phyloP scores from a whole-genome alignment of 2,113 vertebrate species.

The Megaptera novaeangliae region DNA sequence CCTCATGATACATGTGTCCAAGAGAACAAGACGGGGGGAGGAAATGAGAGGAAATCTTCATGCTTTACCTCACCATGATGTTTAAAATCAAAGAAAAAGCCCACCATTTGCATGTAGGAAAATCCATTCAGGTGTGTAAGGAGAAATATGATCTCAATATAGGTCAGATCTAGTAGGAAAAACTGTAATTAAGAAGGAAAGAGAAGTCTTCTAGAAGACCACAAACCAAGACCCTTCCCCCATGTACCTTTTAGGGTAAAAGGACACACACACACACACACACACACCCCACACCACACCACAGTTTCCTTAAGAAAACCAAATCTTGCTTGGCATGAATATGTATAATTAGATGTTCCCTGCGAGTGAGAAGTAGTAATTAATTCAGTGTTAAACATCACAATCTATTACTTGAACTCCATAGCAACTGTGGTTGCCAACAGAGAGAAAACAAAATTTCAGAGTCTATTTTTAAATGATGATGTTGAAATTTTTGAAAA shows the following conservation, averaged over 20 bases:
- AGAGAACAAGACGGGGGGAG: background rate
- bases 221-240: conserved; percentile 28
- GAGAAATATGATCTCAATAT: background rate
- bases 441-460: conserved; percentile 83
- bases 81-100: conserved; percentile 28
- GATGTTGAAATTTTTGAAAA: conserved; percentile 78
- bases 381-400: conserved; percentile 89
- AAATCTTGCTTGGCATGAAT: conserved; percentile 81
- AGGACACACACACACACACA: background rate
- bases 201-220: conserved; percentile 9
- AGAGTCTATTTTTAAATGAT: conserved; percentile 82
- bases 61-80: background rate
- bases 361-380: conserved; percentile 87
- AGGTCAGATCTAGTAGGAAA: background rate
- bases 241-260: conserved; percentile 27
- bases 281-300: background rate
- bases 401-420: conserved; percentile 89
- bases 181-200: conserved; percentile 6
- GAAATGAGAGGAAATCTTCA: background rate
- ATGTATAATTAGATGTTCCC: conserved; percentile 88
- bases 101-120: background rate
- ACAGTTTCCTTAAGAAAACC: conserved; percentile 68
- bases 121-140: background rate
- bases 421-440: conserved; percentile 82
- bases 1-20: background rate